Evolutionary conservation across 1,140 invertebrate genomes (phyloP).

Genomic region (Bombus soroeensis): DNA sequence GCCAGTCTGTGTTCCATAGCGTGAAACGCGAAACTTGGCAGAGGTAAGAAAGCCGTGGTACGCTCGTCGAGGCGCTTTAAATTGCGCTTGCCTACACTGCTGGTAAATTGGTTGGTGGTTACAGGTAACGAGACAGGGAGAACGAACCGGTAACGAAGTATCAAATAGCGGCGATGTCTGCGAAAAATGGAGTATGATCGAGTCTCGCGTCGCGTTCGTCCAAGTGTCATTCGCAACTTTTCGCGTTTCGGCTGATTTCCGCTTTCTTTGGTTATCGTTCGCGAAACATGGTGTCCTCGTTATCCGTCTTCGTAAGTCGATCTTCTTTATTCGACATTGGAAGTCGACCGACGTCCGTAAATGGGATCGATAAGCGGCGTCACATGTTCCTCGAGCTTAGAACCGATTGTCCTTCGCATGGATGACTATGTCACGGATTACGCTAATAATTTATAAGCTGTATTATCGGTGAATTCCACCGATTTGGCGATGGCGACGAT

Average conservation of each 20-base stretch:
- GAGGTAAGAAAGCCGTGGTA: constrained; percentile 20
- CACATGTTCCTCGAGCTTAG: not conserved
- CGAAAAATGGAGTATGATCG: not conserved
- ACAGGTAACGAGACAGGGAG: constrained; percentile 52
- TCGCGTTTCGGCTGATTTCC: constrained; percentile 36
- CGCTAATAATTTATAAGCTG: constrained; percentile 4
- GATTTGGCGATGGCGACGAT: not conserved
- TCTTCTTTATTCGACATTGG: not conserved
- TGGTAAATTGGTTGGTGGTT: constrained; percentile 53
- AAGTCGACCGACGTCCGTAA: not conserved
- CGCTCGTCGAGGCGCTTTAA: constrained; percentile 48
- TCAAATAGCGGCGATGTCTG: not conserved
- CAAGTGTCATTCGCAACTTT: constrained; percentile 52
- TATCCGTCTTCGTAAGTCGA: not conserved
- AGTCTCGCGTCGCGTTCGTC: constrained; percentile 28
- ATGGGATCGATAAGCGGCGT: not conserved
- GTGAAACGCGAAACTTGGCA: constrained; percentile 39
- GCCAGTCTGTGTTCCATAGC: not conserved
- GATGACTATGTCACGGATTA: not conserved
- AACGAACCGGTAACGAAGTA: constrained; percentile 2
- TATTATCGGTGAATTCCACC: not conserved
- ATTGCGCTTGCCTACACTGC: constrained; percentile 37
- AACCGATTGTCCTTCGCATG: not conserved
- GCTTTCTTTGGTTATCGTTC: constrained; percentile 18
- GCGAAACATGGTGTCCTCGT: not conserved